Conservation (phyloP, 1,140 invertebrate species). For the Drosophila sp. region DNA sequence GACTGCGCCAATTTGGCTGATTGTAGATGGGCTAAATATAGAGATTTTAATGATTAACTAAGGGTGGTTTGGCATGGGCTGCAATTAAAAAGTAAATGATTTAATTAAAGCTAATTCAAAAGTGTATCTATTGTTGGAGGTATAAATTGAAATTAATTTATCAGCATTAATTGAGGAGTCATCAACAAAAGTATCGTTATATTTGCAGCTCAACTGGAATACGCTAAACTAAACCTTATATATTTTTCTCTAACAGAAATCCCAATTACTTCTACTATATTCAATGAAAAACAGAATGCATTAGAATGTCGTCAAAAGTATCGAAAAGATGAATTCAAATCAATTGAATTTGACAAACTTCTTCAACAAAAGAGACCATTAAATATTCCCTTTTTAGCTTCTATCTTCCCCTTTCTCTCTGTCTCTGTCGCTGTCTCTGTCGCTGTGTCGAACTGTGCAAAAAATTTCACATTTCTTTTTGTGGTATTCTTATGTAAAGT, state of each 20-base stretch:
- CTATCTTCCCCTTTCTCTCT: not conserved
- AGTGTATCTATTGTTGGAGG: constrained; percentile 21
- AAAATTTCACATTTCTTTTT: constrained; percentile 17
- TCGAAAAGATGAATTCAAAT: constrained; percentile 21
- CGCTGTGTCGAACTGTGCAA: not conserved
- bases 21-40: constrained; percentile 27
- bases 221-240: too few species aligned
- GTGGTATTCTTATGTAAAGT: constrained; percentile 36
- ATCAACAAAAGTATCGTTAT: constrained; percentile 5
- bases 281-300: not conserved
- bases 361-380: constrained; percentile 13
- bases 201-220: not conserved
- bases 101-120: constrained; percentile 32
- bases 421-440: not conserved
- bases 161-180: constrained; percentile 21
- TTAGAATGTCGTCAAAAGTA: constrained; percentile 15
- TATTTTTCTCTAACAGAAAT: not conserved
- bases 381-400: constrained; percentile 22
- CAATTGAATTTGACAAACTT: constrained; percentile 39
- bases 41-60: constrained; percentile 62
- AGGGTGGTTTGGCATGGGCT: not conserved
- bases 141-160: constrained; percentile 42
- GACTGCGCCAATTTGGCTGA: constrained; percentile 17
- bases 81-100: constrained; percentile 47
- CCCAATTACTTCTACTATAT: constrained; percentile 9